Evolutionary conservation across 2,888 invertebrate genomes (phyloP).

Genomic region (Polydrusus tereticollis): DNA sequence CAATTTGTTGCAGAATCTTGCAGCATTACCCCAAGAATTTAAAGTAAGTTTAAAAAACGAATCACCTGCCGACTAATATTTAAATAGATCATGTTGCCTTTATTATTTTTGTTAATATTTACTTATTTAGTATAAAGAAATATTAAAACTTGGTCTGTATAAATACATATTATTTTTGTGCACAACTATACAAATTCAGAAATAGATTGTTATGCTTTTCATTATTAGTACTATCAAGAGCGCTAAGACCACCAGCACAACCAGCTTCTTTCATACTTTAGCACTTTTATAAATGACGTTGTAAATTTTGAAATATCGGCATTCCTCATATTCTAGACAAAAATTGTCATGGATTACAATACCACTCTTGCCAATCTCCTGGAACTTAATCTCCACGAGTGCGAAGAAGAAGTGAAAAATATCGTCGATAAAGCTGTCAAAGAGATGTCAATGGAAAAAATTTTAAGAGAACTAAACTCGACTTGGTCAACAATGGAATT

Average conservation of each 20-base stretch:
- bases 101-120: background rate
- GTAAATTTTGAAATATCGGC: background rate
- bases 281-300: background rate
- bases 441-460: constrained; percentile 99
- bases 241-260: background rate
- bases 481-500: constrained; percentile 97
- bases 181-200: background rate
- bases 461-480: constrained; percentile 87
- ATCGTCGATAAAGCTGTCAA: constrained; percentile 98
- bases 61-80: too few species aligned
- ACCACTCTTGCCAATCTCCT: constrained; percentile 94
- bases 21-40: constrained; percentile 83
- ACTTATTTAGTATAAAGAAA: background rate
- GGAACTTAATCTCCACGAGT: constrained; percentile 93
- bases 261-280: background rate
- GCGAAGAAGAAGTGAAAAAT: constrained; percentile 97
- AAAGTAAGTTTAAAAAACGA: constrained; percentile 78
- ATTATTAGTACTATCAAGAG: too few species aligned
- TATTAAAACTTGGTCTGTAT: background rate
- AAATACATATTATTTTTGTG: background rate
- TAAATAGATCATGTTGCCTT: background rate
- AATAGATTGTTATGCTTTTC: background rate
- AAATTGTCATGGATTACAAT: constrained; percentile 92
- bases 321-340: constrained; percentile 74
- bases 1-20: constrained; percentile 80